Conservation (phyloP, 1,140 invertebrate genomes). For the Homalodisca vitripennis region DNA sequence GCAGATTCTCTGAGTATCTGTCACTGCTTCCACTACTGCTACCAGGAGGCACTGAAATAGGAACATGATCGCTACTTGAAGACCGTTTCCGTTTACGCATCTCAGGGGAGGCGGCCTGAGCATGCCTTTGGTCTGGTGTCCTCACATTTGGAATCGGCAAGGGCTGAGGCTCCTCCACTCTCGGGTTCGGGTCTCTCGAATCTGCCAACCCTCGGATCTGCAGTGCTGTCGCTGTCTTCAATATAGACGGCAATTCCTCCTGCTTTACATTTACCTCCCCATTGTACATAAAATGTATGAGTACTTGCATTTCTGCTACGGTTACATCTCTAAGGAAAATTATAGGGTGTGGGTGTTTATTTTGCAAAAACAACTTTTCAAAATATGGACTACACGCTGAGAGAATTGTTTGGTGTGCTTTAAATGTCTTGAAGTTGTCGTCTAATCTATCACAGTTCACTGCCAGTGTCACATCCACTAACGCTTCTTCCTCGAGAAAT, state of each 20-base stretch:
- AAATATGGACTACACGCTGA: conserved; percentile 95
- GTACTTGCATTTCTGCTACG: conserved; percentile 81
- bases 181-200: conserved; percentile 33
- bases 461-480: conserved; percentile 90
- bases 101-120: conserved; percentile 34
- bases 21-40: conserved; percentile 22
- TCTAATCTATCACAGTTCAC: conserved; percentile 72
- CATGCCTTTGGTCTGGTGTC: conserved; percentile 16
- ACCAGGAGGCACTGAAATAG: conserved; percentile 20
- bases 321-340: conserved; percentile 89
- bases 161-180: conserved; percentile 20
- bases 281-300: conserved; percentile 90
- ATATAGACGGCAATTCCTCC: conserved; percentile 81
- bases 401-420: conserved; percentile 90
- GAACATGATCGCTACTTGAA: conserved; percentile 33
- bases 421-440: conserved; percentile 61
- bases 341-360: conserved; percentile 87
- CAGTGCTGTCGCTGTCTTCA: conserved; percentile 87
- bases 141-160: background rate
- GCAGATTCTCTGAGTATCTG: background rate
- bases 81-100: conserved; percentile 38
- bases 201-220: conserved; percentile 77
- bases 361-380: conserved; percentile 89
- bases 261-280: conserved; percentile 87
- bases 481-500: conserved; percentile 78